phyloP scores from a whole-genome alignment of 2,888 invertebrate species.

The Heliconius sara region DNA sequence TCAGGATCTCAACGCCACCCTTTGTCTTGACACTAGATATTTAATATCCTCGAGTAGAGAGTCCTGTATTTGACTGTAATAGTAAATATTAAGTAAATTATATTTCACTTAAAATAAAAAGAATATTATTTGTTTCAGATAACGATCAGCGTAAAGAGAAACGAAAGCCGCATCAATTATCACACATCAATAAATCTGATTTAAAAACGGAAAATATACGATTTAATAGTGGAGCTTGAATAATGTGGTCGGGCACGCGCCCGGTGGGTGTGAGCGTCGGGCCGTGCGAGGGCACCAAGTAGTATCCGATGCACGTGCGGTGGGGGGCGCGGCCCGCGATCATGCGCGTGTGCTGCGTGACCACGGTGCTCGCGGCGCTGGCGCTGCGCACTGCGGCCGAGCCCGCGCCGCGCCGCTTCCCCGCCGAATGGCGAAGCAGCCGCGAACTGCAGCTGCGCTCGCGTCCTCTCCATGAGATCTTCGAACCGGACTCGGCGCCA shows the following conservation, averaged over 20 bases:
- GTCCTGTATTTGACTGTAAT: background rate
- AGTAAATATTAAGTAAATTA: no score
- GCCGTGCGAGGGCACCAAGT: conserved; percentile 76
- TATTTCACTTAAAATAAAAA: background rate
- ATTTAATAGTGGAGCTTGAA: conserved; percentile 51
- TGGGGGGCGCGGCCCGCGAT: conserved; percentile 68
- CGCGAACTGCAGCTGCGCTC: conserved; percentile 64
- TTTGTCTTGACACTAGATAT: no score
- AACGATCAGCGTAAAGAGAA: background rate
- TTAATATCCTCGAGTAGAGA: no score
- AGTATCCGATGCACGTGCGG: conserved; percentile 68
- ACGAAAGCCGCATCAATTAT: background rate
- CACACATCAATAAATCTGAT: conserved; percentile 52
- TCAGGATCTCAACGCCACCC: no score
- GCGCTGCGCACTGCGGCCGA: conserved; percentile 74
- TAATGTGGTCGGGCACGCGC: conserved; percentile 79
- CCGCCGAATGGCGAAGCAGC: conserved; percentile 65
- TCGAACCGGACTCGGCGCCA: conserved; percentile 67
- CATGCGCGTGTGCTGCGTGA: conserved; percentile 78
- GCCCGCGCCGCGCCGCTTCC: conserved; percentile 69
- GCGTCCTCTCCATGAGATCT: conserved; percentile 72
- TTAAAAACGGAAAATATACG: conserved; percentile 50
- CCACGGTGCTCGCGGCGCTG: conserved; percentile 73
- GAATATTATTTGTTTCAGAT: conserved; percentile 59
- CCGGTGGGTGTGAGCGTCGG: conserved; percentile 67